Base-by-base conservation (phyloP, 2,797 vertebrate species). In the Argentina silus region DNA sequence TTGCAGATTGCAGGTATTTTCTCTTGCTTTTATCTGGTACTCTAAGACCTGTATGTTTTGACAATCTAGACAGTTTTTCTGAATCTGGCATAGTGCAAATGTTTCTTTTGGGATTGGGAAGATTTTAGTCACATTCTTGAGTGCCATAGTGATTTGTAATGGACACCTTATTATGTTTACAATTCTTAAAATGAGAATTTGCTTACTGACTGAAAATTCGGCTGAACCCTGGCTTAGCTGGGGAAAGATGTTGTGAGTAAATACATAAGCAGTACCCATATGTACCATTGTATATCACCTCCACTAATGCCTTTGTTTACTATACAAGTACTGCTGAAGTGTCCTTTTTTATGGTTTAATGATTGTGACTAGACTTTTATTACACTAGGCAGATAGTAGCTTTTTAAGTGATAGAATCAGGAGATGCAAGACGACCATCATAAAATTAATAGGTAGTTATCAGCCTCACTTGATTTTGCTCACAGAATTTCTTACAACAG, bases 91-190 rank as follows among this genome's bases (percentile, higher is more conserved):
- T 3, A 64, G 45, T 62, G 60, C 14, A 61, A 67, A 70, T 64
- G 2, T 81, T 81, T 72, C 27, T 77, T 50, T 78, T 59, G n/a
- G 62, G 65, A 78, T 14, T 2, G 4, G 23, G 44, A 64, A 11
- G 56, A 23, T 55, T 72, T 72, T 10, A 65, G 14, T 76, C 10
- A 8, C 17, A 60, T 56, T 50, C 44, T 21, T 9, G 45, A 50
- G n/a, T 23, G 27, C 42, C 56, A 23, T 51, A 57, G 68, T 59
- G 71, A 72, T 80, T 84, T 83, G 74, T 84, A 71, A 81, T 47
- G 7, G 50, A 68, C 27, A 15, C 44, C 53, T 82, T 71, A 79
- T 79, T 60, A 63, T 57, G 27, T 36, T 36, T 36, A 36, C 2
- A 36, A 36, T 36, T 36, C 27, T 36, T 36, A 36, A 36, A 36